These are phyloP conservation scores for Pardalotus punctatus DNA, from an alignment of 2,113 vertebrate species.

Conservation along the genomic window DNA sequence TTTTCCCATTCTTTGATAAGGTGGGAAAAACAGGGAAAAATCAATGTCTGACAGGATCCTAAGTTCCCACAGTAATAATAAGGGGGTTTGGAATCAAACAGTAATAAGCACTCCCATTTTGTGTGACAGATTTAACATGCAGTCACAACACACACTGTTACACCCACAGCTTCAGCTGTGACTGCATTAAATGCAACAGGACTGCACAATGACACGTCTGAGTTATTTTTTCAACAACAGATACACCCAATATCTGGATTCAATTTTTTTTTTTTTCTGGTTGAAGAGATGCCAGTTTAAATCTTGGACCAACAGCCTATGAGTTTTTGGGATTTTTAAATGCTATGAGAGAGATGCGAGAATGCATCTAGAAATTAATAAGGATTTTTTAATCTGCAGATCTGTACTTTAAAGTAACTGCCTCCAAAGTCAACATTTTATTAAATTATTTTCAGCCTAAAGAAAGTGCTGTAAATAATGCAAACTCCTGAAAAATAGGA, in stretches of 20 bases:
- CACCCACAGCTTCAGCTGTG: neutral
- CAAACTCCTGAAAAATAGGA: constrained; percentile 37
- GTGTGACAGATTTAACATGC: neutral
- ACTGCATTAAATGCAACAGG: neutral
- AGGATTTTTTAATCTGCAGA: neutral
- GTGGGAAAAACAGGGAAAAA: neutral
- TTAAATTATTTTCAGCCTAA: constrained; percentile 1
- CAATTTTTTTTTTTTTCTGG: neutral
- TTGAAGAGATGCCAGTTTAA: constrained; percentile 13
- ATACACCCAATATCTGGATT: neutral
- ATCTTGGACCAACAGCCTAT: neutral
- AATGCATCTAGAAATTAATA: constrained; percentile 23
- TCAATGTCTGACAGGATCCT: neutral
- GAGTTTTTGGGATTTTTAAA: neutral
- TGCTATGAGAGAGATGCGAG: constrained; percentile 8
- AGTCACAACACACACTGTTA: neutral
- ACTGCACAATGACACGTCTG: neutral
- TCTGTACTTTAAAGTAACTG: neutral
- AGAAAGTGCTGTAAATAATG: constrained; percentile 26
- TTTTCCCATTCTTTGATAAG: neutral
- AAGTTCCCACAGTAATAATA: neutral
- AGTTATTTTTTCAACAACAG: neutral
- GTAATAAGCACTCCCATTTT: neutral
- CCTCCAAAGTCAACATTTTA: neutral
- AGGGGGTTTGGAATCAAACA: neutral